Evolutionary conservation across 1,140 invertebrate genomes (phyloP).

Genomic region (Antheraea pernyi): DNA sequence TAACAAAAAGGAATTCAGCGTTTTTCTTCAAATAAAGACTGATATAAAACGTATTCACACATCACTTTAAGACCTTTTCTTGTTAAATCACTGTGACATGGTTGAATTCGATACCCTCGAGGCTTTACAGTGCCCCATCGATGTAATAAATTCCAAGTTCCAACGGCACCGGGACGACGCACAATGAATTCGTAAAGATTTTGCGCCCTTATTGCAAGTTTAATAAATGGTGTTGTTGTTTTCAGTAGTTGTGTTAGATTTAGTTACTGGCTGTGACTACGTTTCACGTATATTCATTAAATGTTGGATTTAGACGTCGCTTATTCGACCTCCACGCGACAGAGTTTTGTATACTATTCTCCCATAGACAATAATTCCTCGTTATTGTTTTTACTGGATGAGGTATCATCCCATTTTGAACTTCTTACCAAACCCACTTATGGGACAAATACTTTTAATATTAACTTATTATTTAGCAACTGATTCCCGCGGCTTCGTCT

Average conservation of each 20-base stretch:
- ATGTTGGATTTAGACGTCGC: too few species aligned
- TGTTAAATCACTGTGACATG: slow-evolving; percentile 1
- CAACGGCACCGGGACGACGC: neutral
- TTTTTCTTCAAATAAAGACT: neutral
- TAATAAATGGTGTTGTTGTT: neutral
- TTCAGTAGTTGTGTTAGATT: neutral
- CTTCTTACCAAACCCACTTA: too few species aligned
- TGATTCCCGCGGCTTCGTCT: too few species aligned
- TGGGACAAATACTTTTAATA: too few species aligned
- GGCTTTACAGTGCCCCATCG: neutral
- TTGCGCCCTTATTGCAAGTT: neutral
- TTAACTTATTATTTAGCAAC: too few species aligned
- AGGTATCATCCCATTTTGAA: too few species aligned
- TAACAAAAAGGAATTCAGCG: neutral
- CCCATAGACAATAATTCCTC: too few species aligned
- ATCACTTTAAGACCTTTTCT: slow-evolving; percentile 1
- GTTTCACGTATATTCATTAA: neutral
- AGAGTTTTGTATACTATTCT: too few species aligned
- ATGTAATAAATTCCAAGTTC: slow-evolving; percentile 1
- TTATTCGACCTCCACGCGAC: too few species aligned
- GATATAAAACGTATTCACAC: neutral
- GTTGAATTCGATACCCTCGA: slow-evolving; percentile 1
- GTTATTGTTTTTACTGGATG: too few species aligned
- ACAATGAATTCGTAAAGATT: slow-evolving; percentile 2
- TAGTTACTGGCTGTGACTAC: neutral